Evolutionary conservation across 2,888 invertebrate species (phyloP).

Genomic region (Eilema griseolum): DNA sequence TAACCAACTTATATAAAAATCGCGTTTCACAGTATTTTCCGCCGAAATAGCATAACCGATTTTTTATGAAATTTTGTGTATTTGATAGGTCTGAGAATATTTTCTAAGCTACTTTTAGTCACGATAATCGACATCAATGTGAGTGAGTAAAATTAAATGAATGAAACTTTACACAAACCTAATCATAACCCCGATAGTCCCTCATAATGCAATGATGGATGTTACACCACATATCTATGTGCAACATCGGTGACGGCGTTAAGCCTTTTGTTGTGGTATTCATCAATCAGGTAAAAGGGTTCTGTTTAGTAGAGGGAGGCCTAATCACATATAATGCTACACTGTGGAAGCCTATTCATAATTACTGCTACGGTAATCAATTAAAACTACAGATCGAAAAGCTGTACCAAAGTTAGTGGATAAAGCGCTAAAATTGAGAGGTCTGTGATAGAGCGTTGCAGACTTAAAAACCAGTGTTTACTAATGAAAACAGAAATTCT

Average conservation of each 20-base stretch:
- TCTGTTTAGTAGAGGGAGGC: slow-evolving; percentile 33
- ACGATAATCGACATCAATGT: no score
- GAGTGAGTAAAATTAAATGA: background rate
- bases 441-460: background rate
- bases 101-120: no score
- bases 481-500: no score
- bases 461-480: background rate
- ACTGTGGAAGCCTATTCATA: slow-evolving; percentile 1
- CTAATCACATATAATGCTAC: slow-evolving; percentile 24
- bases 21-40: no score
- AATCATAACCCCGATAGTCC: slow-evolving; percentile 54
- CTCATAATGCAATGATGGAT: slow-evolving; percentile 83
- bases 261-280: slow-evolving; percentile 37
- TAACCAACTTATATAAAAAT: no score
- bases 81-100: no score
- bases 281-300: slow-evolving; percentile 53
- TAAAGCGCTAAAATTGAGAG: background rate
- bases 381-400: background rate
- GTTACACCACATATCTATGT: slow-evolving; percentile 73
- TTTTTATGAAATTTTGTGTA: no score
- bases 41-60: no score
- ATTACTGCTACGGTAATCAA: background rate
- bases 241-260: slow-evolving; percentile 72
- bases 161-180: background rate
- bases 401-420: background rate